Base-by-base conservation (phyloP, 1,140 invertebrate genomes). In the Uloborus diversus region DNA sequence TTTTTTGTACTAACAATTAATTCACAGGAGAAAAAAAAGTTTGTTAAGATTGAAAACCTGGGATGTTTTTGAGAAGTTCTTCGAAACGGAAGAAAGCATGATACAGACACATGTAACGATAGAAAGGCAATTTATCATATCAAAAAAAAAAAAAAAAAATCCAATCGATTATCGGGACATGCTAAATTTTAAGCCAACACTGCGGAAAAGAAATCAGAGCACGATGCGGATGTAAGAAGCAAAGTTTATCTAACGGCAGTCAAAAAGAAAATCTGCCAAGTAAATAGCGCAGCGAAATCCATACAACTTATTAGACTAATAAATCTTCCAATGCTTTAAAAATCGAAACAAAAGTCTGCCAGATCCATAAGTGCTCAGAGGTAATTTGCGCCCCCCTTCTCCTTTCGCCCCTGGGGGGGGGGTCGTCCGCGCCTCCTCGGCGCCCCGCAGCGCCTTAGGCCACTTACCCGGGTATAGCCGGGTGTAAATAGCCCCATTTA, bases 401-500 rank as follows among this genome's bases (percentile, higher is more conserved):
- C 32, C 49, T 20, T 33, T n/a, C 51, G 28, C 66, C 49, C 28
- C 20, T 49, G 17, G 23, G 13, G 9, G 37, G 9, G 17, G 37
- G 37, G 9, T 17, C 37, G 37, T 1, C 37, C 51, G 69, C 30
- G 33, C 61, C 33, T 64, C 1, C 32, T 14, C 33, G 32, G 30
- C 61, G 14, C 30, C 33, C 13, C 61, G 17, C 57, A 61, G 17
- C 33, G 51, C 33, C 70, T 37, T 53, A 14, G n/a, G 51, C 23
- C 17, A 9, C 17, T 9, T 42, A 42, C 64, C 42, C 25, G 35
- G 64, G 64, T 4, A 51, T 51, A 20, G 49, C 66, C 70, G 57
- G 70, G 70, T 75, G 70, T 64, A 62, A 75, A 75, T 75, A 75
- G 57, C 47, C 42, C 71, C 71, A 75, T 61, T 73, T 73, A 73